phyloP scores from a whole-genome alignment of 2,888 invertebrate species.

The Perizoma affinitatum region DNA sequence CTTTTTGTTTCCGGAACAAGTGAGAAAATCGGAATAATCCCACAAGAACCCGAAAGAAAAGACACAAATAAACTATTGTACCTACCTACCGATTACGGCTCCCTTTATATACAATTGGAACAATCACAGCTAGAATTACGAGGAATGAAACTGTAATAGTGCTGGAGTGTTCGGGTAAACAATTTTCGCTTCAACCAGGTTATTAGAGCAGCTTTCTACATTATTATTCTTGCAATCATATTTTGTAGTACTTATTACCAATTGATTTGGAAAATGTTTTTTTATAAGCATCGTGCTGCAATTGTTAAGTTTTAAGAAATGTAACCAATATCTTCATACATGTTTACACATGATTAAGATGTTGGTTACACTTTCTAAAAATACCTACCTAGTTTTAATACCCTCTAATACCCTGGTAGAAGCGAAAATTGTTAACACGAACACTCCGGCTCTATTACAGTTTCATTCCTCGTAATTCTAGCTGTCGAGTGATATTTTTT shows the following conservation, averaged over 20 bases:
- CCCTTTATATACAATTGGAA: constrained; percentile 4
- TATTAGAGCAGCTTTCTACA: background rate
- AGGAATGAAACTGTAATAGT: background rate
- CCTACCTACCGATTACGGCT: background rate
- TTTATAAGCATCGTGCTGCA: too few species aligned
- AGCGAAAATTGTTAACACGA: background rate
- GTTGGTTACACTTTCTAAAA: too few species aligned
- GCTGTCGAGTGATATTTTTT: too few species aligned
- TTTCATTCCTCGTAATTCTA: background rate
- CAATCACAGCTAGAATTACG: constrained; percentile 9
- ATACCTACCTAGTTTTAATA: too few species aligned
- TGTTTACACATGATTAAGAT: too few species aligned
- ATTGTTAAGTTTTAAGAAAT: too few species aligned
- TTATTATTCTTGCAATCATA: too few species aligned
- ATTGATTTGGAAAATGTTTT: too few species aligned
- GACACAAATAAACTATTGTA: constrained; percentile 2
- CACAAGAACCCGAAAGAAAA: background rate
- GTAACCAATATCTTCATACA: too few species aligned
- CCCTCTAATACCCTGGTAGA: background rate
- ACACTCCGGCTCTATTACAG: background rate
- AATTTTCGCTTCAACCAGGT: background rate
- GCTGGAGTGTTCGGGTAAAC: background rate
- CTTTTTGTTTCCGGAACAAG: background rate
- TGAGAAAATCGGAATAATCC: background rate
- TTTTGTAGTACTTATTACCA: too few species aligned